Evolutionary conservation across 2,797 vertebrate species (phyloP), one percentile per base, ranked within the genome.

Genomic region (Allobates femoralis): DNA sequence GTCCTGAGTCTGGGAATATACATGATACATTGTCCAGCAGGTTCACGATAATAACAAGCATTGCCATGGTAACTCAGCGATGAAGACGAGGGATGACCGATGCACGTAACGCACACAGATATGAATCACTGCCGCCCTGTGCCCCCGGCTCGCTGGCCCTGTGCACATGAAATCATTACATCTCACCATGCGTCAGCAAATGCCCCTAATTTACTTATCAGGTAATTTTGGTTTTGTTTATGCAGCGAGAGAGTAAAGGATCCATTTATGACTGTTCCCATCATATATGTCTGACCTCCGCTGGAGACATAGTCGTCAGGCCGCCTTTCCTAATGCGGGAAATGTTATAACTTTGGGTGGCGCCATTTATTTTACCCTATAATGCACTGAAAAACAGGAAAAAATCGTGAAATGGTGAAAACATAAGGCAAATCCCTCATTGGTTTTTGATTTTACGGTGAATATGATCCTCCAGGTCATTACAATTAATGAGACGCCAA

Each of bases 171-270:
- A 80, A 50, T 51, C 12, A 51, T 30, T 14, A 19, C 60, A 46
- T 50, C 5, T 18, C 30, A n/a, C 14, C 4, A 28, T 21, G 37
- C 26, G 32, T 41, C 76, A 60, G 32, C 21, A 26, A 79, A 28
- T 79, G 34, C 77, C 26, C 3, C 16, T 66, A 80, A 80, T 66
- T 80, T 32, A 66, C 34, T 77, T 11, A 77, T 10, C n/a, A 55
- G 28, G 30, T 78, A 56, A 56, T 34, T 78, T 19, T 21, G 58
- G 32, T 64, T 23, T 79, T 79, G 56, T 23, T 60, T 37, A 32
- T 34, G 23, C 7, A 46, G 1, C 32, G 30, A 77, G 32, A 77
- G 75, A 37, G 4, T 56, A 23, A 34, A 34, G 15, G 15, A 67
- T 19, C 51, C 51, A 53, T 53, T 53, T 18, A 10, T 53, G 16